These are phyloP conservation scores for Sinosuthora webbiana DNA, from an alignment of 2,113 vertebrate genomes.

Conservation along the genomic window DNA sequence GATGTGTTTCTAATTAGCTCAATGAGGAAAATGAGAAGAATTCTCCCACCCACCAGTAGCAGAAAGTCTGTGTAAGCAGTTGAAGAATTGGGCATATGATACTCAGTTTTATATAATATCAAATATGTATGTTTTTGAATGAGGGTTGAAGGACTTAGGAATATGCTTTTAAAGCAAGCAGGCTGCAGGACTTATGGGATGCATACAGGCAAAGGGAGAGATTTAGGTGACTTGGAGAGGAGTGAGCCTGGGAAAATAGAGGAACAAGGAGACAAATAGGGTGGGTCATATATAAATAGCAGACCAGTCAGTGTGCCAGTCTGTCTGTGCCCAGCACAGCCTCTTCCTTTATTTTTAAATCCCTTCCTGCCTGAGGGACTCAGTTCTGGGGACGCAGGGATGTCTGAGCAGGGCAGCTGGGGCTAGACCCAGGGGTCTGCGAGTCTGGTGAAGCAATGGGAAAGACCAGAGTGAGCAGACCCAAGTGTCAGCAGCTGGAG, in stretches of 20 bases:
- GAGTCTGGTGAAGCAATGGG: too few species aligned
- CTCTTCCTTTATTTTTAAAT: neutral
- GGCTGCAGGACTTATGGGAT: neutral
- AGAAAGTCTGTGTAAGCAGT: neutral
- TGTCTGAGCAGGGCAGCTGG: neutral
- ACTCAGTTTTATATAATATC: neutral
- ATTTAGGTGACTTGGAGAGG: neutral
- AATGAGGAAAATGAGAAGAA: neutral
- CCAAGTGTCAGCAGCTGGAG: too few species aligned
- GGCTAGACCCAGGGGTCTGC: fast-evolving
- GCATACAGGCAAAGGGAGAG: neutral
- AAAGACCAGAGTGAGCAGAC: neutral
- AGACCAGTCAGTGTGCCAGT: neutral
- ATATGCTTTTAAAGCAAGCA: neutral
- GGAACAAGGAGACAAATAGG: neutral
- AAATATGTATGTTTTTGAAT: neutral
- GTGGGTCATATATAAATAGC: neutral
- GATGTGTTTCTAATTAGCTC: neutral
- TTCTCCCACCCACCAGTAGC: neutral
- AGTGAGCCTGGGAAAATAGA: neutral
- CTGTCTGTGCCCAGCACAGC: neutral
- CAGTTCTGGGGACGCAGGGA: fast-evolving
- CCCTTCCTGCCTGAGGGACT: neutral
- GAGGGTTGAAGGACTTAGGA: neutral
- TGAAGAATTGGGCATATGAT: neutral